Percentiles rank a stretch among this genome's conserved stretches.
phyloP scores from a whole-genome alignment of 1,140 invertebrate species.

The Atta colombica region DNA sequence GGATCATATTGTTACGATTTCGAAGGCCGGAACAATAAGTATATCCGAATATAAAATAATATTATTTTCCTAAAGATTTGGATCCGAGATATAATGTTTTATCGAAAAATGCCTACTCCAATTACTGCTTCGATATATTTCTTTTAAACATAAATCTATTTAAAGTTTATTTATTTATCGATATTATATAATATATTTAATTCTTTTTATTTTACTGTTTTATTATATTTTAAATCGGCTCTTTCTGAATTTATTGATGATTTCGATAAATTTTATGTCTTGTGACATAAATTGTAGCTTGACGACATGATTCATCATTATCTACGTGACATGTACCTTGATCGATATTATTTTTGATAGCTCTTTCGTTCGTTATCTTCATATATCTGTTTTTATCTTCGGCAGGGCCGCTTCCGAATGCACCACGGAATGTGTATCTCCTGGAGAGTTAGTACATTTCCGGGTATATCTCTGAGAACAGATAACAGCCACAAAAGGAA shows the following conservation, averaged over 20 bases:
- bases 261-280: background rate
- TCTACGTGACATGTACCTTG: background rate
- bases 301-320: background rate
- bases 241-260: background rate
- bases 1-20: background rate
- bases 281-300: background rate
- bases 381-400: background rate
- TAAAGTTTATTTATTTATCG: background rate
- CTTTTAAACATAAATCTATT: background rate
- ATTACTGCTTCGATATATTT: background rate
- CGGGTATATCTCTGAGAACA: conserved; percentile 72
- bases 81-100: background rate
- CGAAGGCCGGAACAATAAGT: background rate
- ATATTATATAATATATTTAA: background rate
- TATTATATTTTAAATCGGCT: background rate
- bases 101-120: background rate
- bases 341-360: background rate
- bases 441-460: conserved; percentile 52
- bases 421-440: conserved; percentile 31
- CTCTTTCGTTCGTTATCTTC: background rate
- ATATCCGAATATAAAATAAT: background rate
- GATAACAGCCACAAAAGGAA: conserved; percentile 70
- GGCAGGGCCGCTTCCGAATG: background rate
- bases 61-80: background rate
- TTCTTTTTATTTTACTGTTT: background rate